Evolutionary conservation across 2,113 vertebrate species (phyloP).

Genomic region (Cepphus grylle): DNA sequence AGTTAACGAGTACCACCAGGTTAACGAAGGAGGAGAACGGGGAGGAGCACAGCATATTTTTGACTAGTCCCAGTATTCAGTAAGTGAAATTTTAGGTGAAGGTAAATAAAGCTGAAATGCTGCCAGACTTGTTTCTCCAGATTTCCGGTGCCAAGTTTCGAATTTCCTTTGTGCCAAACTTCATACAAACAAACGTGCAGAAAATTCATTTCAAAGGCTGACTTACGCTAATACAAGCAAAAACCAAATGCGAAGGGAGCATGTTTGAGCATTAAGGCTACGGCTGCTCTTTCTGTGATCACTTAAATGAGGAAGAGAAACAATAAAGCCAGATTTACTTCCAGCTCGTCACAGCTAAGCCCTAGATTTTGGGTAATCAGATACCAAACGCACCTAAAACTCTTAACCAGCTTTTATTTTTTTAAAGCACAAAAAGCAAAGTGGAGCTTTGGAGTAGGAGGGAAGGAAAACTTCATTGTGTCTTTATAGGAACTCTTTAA

Average conservation of each 20-base stretch:
- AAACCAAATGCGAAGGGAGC: background rate
- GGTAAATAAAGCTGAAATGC: background rate
- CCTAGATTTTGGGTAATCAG: background rate
- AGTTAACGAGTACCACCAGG: background rate
- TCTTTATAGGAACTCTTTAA: background rate
- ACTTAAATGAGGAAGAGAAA: background rate
- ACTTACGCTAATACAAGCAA: background rate
- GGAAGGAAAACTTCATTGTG: background rate
- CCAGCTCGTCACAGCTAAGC: background rate
- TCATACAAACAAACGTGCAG: constrained; percentile 35
- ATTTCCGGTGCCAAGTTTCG: background rate
- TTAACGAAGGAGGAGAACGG: background rate
- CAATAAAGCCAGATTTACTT: constrained; percentile 29
- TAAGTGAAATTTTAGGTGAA: background rate
- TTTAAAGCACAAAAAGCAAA: background rate
- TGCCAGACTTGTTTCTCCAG: background rate
- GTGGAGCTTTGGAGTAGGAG: background rate
- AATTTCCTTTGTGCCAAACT: background rate
- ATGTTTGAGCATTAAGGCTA: background rate
- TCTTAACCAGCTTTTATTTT: background rate
- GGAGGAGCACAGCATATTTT: background rate
- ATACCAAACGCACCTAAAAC: background rate
- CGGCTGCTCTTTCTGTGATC: background rate
- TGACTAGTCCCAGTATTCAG: background rate
- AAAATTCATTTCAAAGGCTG: constrained; percentile 18